phyloP scores from a whole-genome alignment of 1,140 invertebrate genomes.

The Spodoptera frugiperda region DNA sequence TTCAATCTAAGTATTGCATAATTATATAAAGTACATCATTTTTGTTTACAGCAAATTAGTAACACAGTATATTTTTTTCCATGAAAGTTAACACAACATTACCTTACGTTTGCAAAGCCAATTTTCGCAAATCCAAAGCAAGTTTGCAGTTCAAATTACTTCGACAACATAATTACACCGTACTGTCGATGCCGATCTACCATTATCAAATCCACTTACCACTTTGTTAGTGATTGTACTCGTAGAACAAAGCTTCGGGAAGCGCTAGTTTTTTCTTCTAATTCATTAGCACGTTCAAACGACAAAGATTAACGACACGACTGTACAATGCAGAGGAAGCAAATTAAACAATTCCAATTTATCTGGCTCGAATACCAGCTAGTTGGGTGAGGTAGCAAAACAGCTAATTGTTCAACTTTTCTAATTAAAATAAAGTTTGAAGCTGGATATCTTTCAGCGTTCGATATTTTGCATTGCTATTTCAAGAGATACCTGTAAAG shows the following conservation, averaged over 20 bases:
- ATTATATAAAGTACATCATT: no score
- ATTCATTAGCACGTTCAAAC: slow-evolving; percentile 45
- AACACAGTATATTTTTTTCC: no score
- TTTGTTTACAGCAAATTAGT: no score
- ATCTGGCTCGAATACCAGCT: slow-evolving; percentile 49
- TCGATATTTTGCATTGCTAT: slow-evolving; percentile 29
- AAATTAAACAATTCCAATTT: slow-evolving; percentile 62
- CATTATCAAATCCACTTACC: slow-evolving; percentile 16
- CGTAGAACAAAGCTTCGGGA: slow-evolving; percentile 11
- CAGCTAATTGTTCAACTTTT: slow-evolving; percentile 58
- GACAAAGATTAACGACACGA: slow-evolving; percentile 53
- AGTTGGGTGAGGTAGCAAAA: slow-evolving; percentile 45
- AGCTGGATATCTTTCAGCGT: slow-evolving; percentile 40
- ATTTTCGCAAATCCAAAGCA: neutral
- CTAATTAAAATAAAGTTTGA: slow-evolving; percentile 56
- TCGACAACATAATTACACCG: slow-evolving; percentile 13
- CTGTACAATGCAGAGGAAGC: slow-evolving; percentile 50
- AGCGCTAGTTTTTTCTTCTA: slow-evolving; percentile 22
- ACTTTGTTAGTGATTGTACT: slow-evolving; percentile 19
- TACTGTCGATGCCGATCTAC: slow-evolving; percentile 2
- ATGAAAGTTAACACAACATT: no score
- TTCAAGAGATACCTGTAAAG: neutral
- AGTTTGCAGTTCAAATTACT: slow-evolving; percentile 7
- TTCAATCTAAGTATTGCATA: no score
- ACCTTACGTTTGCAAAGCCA: no score